Percentiles rank a stretch among this genome's conserved stretches.
phyloP scores from a whole-genome alignment of 2,797 vertebrate genomes.

The Alosa sapidissima region DNA sequence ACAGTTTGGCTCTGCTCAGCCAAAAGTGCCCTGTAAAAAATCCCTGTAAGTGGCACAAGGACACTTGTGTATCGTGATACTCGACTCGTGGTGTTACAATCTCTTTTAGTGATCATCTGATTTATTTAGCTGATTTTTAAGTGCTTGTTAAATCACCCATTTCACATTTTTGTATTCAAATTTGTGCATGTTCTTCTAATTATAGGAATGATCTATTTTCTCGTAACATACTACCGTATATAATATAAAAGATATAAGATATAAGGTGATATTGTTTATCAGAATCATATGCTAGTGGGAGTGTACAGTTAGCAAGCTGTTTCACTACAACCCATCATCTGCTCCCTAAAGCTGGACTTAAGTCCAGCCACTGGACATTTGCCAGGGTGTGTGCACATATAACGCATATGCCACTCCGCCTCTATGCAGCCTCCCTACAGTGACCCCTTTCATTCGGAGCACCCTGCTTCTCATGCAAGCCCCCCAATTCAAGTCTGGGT shows the following conservation, averaged over 20 bases:
- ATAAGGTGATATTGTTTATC: not conserved
- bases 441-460: constrained; percentile 29
- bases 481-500: constrained; percentile 61
- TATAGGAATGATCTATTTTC: not conserved
- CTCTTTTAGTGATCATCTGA: not conserved
- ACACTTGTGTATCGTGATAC: not conserved
- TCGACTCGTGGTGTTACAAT: not conserved
- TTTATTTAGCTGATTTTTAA: not conserved
- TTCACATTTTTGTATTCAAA: not conserved
- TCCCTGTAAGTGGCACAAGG: not conserved
- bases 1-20: no score
- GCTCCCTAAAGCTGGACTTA: not conserved
- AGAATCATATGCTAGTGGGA: not conserved
- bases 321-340: not conserved
- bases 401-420: not conserved
- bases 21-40: no score
- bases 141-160: not conserved
- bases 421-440: constrained; percentile 27
- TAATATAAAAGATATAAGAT: not conserved
- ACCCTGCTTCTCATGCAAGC: constrained; percentile 29
- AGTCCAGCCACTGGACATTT: constrained; percentile 7
- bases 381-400: constrained; percentile 11
- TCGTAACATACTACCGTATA: not conserved
- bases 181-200: not conserved
- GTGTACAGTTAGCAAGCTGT: constrained; percentile 1